A percentile compares a stretch with the other conserved stretches of the same genome.
These are phyloP conservation scores for Lepisosteus osseus DNA, from an alignment of 2,113 vertebrate species.

Conservation along the genomic window DNA sequence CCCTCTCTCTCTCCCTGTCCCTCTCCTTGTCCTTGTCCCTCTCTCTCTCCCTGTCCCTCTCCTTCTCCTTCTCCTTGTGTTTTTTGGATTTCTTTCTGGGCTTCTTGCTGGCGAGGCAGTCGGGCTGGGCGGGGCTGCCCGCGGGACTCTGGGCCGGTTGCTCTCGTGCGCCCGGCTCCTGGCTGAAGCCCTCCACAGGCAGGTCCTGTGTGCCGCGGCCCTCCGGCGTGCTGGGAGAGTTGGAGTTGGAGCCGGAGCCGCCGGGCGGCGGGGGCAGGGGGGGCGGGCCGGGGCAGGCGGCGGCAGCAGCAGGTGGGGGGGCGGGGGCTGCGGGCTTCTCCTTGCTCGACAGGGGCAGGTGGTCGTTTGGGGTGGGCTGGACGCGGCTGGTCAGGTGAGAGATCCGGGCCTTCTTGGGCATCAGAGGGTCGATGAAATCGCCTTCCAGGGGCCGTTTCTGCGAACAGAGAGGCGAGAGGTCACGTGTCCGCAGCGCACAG, in stretches of 20 bases:
- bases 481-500: no score
- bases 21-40: no score
- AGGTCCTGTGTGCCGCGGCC: constrained; percentile 79
- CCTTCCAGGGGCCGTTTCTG: constrained; percentile 71
- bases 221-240: constrained; percentile 81
- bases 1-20: constrained; percentile 41
- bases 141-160: constrained; percentile 50
- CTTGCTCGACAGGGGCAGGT: constrained; percentile 45
- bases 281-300: constrained; percentile 45
- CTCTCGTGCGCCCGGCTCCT: constrained; percentile 64
- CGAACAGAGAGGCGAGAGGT: not conserved
- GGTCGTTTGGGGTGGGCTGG: constrained; percentile 51
- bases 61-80: constrained; percentile 72
- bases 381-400: constrained; percentile 72
- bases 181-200: constrained; percentile 63
- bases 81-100: constrained; percentile 79
- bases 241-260: constrained; percentile 73
- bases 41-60: constrained; percentile 55
- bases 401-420: constrained; percentile 78
- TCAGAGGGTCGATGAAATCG: constrained; percentile 72
- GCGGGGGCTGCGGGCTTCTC: constrained; percentile 51
- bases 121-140: no score
- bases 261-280: constrained; percentile 61
- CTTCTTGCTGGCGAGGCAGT: constrained; percentile 61
- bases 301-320: constrained; percentile 31